Base-by-base conservation (phyloP, 1,140 invertebrate genomes). In the Batillaria attramentaria region DNA sequence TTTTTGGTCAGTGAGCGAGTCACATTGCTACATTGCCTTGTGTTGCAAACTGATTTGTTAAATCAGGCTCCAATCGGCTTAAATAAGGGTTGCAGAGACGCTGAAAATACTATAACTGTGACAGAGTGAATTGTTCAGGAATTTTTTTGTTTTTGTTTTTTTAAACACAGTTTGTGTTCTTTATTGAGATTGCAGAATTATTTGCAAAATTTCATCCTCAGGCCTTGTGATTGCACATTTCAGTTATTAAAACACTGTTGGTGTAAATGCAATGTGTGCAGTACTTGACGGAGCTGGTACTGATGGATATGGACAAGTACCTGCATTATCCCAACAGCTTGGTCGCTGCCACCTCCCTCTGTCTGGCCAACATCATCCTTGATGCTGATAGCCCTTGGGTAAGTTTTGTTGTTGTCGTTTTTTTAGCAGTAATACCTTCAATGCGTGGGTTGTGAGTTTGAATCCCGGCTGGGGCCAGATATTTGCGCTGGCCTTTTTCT, bases 231-330 rank as follows among this genome's bases (percentile, higher is more conserved):
- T 20, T 35, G 10, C 33, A 3, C 46, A 54, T 10, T 73, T 43
- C 42, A 24, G 1, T 1, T 16, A 39, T n/a, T 50, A 6, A 24
- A 10, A 8, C n/a, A 31, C 16, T 2, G 13, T 41, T 20, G 10
- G 13, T 50, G n/a, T 50, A 24, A 24, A 33, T 57, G 5, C 24
- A 24, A 5, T 81, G 84, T 84, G 92, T 92, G 33, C 89, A 97
- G 96, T 98, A 95, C 87, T 92, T 98, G 65, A 94, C 94, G 75
- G 97, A 98, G 91, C 88, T 98, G 81, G 94, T 96, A 3, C 91
- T 98, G 78, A 89, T 98, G 81, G 96, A 98, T 87, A 94, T 94
- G 13, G 96, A 98, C 82, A 94, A 95, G 0, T 98, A 95, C 89
- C 92, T 98, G 68, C 93, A 94, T 80, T 97, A 93, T 90, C 90